Evolutionary conservation across 2,113 vertebrate genomes (phyloP).

Genomic region (Cyprinus carpio): DNA sequence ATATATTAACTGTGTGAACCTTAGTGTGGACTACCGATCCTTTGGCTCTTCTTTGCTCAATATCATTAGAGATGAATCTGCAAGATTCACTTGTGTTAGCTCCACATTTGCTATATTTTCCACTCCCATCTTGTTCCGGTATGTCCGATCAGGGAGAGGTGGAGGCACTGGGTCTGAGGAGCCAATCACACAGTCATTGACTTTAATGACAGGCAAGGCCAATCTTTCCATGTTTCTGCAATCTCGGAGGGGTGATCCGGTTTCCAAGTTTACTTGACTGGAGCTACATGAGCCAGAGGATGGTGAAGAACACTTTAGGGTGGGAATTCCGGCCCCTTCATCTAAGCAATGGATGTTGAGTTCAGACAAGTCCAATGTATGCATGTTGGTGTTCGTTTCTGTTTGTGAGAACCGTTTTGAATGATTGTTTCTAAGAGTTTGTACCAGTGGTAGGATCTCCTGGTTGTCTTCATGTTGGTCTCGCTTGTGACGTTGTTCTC

Average conservation of each 20-base stretch:
- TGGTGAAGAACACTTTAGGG: slow-evolving; percentile 70
- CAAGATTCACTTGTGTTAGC: slow-evolving; percentile 16
- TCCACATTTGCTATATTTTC: rapidly evolving
- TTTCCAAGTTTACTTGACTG: slow-evolving; percentile 69
- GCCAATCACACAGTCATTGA: slow-evolving; percentile 70
- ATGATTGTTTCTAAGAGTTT: slow-evolving; percentile 55
- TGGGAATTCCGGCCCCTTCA: slow-evolving; percentile 32
- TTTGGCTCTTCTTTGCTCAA: neutral
- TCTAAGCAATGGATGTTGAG: slow-evolving; percentile 58
- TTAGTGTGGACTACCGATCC: neutral
- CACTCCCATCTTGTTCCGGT: neutral
- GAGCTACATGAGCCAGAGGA: slow-evolving; percentile 77
- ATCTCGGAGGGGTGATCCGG: slow-evolving; percentile 52
- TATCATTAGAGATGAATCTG: slow-evolving; percentile 3
- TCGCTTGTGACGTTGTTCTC: slow-evolving; percentile 74
- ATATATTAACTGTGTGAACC: neutral
- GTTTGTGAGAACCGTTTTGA: slow-evolving; percentile 56
- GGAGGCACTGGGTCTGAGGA: neutral
- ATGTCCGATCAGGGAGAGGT: neutral
- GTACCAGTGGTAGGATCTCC: slow-evolving; percentile 48
- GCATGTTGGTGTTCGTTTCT: slow-evolving; percentile 47
- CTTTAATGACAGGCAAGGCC: slow-evolving; percentile 72
- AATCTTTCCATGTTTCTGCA: slow-evolving; percentile 47
- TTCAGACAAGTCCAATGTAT: slow-evolving; percentile 50
- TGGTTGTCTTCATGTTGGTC: slow-evolving; percentile 61